Conservation (phyloP, 2,888 invertebrate species). For the Unio pictorum region DNA sequence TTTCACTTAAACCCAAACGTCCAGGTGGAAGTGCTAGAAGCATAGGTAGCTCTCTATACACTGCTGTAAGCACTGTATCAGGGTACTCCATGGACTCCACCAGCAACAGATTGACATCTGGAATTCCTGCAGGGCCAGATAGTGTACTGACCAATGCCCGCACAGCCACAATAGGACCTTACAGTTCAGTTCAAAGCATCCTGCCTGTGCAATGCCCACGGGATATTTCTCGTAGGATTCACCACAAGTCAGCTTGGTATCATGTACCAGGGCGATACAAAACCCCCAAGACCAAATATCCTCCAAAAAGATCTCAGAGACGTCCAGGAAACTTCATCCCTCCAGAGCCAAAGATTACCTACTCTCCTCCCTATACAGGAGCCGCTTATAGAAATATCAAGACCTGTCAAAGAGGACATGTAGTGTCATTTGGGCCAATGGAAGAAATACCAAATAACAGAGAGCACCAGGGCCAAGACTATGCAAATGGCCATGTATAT, state of each 20-base stretch:
- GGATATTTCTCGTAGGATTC: conserved; percentile 36
- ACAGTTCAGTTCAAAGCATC: conserved; percentile 53
- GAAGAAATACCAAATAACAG: too few relatives aligned
- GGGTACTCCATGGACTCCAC: conserved; percentile 26
- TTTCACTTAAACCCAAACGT: conserved; percentile 19
- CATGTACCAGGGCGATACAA: conserved; percentile 66
- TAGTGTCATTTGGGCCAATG: too few relatives aligned
- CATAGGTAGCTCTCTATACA: conserved; percentile 40
- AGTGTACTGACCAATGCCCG: conserved; percentile 46
- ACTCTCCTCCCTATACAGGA: too few relatives aligned
- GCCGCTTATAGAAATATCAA: too few relatives aligned
- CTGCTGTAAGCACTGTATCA: conserved; percentile 25
- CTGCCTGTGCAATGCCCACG: conserved; percentile 45
- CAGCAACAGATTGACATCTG: conserved; percentile 44
- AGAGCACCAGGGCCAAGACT: too few relatives aligned
- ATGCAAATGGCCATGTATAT: conserved; percentile 5
- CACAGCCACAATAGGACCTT: conserved; percentile 54
- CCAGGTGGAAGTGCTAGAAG: conserved; percentile 43
- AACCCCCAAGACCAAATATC: conserved; percentile 42
- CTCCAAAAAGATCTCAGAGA: conserved; percentile 55
- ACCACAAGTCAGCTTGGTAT: conserved; percentile 66
- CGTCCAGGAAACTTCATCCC: conserved; percentile 32
- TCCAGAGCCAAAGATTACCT: conserved; percentile 1
- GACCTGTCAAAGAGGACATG: too few relatives aligned
- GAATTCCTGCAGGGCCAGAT: conserved; percentile 45